A percentile compares a stretch with the other conserved stretches of the same genome.
Evolutionary conservation across 2,797 vertebrate species (phyloP).

Genomic region (Denticeps clupeoides): DNA sequence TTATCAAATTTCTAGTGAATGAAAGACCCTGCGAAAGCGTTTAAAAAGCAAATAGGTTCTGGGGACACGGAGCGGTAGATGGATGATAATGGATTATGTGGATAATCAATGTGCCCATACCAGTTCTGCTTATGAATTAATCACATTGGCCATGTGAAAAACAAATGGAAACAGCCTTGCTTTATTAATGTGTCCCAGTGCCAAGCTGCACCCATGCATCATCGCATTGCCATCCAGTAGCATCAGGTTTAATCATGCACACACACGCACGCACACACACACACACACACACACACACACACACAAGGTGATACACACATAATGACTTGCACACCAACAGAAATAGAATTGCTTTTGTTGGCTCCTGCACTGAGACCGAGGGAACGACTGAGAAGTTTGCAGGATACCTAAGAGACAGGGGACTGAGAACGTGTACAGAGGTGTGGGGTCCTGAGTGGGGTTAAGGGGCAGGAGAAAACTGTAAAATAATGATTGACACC

Average conservation of each 20-base stretch:
- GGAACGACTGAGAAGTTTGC: no score
- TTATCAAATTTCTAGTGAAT: constrained; percentile 39
- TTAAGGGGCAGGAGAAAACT: no score
- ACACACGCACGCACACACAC: constrained; percentile 4
- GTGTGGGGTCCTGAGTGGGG: no score
- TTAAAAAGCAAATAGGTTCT: constrained; percentile 47
- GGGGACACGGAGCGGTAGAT: constrained; percentile 49
- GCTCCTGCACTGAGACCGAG: no score
- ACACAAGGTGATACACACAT: constrained; percentile 11
- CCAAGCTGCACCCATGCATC: constrained; percentile 29
- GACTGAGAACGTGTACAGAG: no score
- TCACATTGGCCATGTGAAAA: constrained; percentile 33
- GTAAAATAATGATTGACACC: constrained; percentile 35
- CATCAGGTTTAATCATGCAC: constrained; percentile 18
- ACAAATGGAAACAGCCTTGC: constrained; percentile 42
- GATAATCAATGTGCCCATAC: constrained; percentile 56
- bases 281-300: constrained; percentile 1
- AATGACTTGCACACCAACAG: neutral
- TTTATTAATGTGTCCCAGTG: constrained; percentile 27
- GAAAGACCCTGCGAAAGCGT: constrained; percentile 47
- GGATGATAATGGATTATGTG: constrained; percentile 57
- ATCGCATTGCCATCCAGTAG: constrained; percentile 27
- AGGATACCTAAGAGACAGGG: no score
- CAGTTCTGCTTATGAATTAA: constrained; percentile 52
- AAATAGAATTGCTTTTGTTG: no score